These are phyloP conservation scores for Drepana falcataria DNA, from an alignment of 2,888 invertebrate species.

Conservation along the genomic window DNA sequence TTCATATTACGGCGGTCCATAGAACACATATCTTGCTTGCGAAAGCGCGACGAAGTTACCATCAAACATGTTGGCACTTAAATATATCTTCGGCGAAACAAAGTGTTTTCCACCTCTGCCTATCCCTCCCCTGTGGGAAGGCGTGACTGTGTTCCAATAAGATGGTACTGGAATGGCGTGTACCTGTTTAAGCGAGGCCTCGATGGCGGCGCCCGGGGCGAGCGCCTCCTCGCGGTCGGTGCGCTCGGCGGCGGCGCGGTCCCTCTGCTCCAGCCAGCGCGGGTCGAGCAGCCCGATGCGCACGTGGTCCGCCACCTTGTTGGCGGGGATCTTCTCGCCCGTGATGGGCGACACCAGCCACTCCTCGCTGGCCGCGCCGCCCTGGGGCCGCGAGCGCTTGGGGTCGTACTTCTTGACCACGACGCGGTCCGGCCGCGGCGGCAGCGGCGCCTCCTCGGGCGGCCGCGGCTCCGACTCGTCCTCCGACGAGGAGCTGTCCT, in stretches of 20 bases:
- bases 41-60: too few relatives aligned
- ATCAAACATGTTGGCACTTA: too few relatives aligned
- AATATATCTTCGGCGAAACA: too few relatives aligned
- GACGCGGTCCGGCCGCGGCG: slow-evolving; percentile 94
- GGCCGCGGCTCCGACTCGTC: slow-evolving; percentile 55
- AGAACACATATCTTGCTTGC: too few relatives aligned
- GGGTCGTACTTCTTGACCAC: slow-evolving; percentile 99
- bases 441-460: slow-evolving; percentile 82
- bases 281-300: slow-evolving; percentile 97
- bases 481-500: slow-evolving; percentile 84
- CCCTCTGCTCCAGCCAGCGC: slow-evolving; percentile 97
- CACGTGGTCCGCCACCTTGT: slow-evolving; percentile 98
- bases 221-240: slow-evolving; percentile 85
- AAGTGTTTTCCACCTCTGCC: too few relatives aligned
- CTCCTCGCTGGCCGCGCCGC: slow-evolving; percentile 83
- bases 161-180: neutral
- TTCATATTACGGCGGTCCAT: too few relatives aligned
- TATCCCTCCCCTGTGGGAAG: too few relatives aligned
- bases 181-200: slow-evolving; percentile 92
- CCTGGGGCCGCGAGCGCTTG: slow-evolving; percentile 80
- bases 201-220: slow-evolving; percentile 90
- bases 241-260: slow-evolving; percentile 95
- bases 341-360: slow-evolving; percentile 99
- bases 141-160: too few relatives aligned
- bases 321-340: slow-evolving; percentile 97